Percentiles rank a stretch among this genome's conserved stretches.
These are phyloP conservation scores for Pachyseris speciosa DNA, from an alignment of 64 coral and sea anemone genomes.

Conservation along the genomic window DNA sequence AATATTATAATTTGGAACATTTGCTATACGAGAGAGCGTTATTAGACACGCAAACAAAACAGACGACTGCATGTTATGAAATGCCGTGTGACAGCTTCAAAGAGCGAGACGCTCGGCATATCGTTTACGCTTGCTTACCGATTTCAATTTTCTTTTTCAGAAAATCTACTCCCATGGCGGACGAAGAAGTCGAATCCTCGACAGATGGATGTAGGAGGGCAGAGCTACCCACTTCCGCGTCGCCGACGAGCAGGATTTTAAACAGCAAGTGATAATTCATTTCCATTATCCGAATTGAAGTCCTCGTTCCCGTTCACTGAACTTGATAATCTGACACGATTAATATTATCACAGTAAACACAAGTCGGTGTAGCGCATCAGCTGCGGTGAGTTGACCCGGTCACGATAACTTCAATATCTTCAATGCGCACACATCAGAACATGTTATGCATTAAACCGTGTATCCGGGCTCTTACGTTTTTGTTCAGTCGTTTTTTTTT, in stretches of 20 bases:
- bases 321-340: not conserved
- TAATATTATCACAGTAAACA: not conserved
- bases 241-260: conserved; percentile 11
- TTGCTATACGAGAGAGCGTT: too few species aligned
- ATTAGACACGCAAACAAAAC: too few species aligned
- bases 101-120: not conserved
- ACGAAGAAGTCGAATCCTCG: not conserved
- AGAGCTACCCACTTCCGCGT: not conserved
- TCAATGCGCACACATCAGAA: too few species aligned
- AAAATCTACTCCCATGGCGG: not conserved
- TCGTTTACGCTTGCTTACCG: not conserved
- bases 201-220: not conserved
- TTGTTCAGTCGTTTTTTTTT: too few species aligned
- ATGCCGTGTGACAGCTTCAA: too few species aligned
- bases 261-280: conserved; percentile 43
- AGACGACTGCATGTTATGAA: too few species aligned
- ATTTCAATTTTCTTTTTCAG: conserved; percentile 26
- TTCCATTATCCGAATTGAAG: not conserved
- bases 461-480: too few species aligned
- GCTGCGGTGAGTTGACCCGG: not conserved
- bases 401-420: too few species aligned
- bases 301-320: conserved; percentile 4
- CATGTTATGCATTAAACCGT: too few species aligned
- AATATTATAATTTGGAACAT: too few species aligned
- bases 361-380: not conserved